Evolutionary conservation across 2,797 vertebrate species (phyloP), one percentile per base, ranked within the genome.

Genomic region (Mionectes olivaceus): DNA sequence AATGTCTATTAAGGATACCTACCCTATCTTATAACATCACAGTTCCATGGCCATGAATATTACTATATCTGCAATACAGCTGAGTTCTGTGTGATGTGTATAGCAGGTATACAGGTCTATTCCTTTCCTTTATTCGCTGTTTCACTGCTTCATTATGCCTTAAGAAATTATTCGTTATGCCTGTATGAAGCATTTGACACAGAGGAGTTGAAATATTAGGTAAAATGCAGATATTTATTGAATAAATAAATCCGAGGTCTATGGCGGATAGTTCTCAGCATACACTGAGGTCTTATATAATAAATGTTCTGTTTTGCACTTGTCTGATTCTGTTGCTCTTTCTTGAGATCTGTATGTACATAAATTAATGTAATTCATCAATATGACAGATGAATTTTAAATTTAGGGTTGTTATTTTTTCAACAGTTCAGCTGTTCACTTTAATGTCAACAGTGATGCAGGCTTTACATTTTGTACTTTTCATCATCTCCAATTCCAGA

Each of bases 291-390:
- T 53, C 24, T 21, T 57, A 14, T 19, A 32, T 85, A 83, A 60
- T 82, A 53, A 65, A 8, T 37, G 27, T 47, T 83, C 44, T 88
- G 10, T 63, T 96, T 83, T 39, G 37, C 43, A 82, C 32, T 78
- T 60, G 23, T 61, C 68, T 83, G 74, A 88, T 69, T 90, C 74
- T 70, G 11, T 46, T 74, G 41, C 24, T 83, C n/a, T 74, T 89
- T 70, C 78, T 89, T 75, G 60, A 71, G 64, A 77, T 68, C 67
- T 61, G 16, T 68, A 76, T 63, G 77, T 80, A 90, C 27, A 82
- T 87, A 93, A 94, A 95, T 94, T 55, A 94, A 90, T 47, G 71
- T 39, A 60, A 90, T 94, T 75, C n/a, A 83, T 94, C 90, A 89
- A 70, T 64, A 89, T 74, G 90, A 92, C 64, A 87, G 71, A 30